These are phyloP conservation scores for Ceratosolen solmsi DNA, from an alignment of 1,140 invertebrate species.

Conservation along the genomic window DNA sequence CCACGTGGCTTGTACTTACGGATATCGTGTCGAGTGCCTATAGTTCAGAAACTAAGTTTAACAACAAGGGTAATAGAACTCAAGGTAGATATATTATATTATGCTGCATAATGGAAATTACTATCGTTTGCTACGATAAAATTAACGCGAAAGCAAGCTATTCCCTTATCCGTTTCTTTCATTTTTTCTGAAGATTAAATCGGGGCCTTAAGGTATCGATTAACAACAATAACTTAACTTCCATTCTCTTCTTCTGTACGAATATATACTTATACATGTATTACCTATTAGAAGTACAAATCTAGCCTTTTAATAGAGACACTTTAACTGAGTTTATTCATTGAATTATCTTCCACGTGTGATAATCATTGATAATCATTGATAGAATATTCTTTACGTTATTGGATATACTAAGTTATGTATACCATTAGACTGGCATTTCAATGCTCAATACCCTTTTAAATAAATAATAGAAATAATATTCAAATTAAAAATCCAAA, in stretches of 20 bases:
- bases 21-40: constrained; percentile 65
- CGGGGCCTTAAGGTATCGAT: neutral
- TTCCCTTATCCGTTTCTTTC: neutral
- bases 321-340: no score
- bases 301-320: no score
- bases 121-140: constrained; percentile 54
- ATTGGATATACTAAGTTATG: no score
- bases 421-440: no score
- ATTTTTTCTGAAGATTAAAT: neutral
- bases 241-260: constrained; percentile 32
- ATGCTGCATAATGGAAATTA: constrained; percentile 45
- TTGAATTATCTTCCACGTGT: no score
- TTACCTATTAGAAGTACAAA: constrained; percentile 26
- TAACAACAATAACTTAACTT: neutral
- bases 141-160: constrained; percentile 57
- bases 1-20: constrained; percentile 70
- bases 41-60: constrained; percentile 73
- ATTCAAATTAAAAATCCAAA: no score
- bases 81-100: constrained; percentile 61
- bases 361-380: no score
- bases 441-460: no score
- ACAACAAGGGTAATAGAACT: constrained; percentile 71
- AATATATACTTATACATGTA: neutral
- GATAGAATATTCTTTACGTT: no score
- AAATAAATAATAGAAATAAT: no score